A percentile compares a stretch with the other conserved stretches of the same genome.
Evolutionary conservation across 35 echinoderm and acorn worm species (phyloP).

Genomic region (Amphiura filiformis): DNA sequence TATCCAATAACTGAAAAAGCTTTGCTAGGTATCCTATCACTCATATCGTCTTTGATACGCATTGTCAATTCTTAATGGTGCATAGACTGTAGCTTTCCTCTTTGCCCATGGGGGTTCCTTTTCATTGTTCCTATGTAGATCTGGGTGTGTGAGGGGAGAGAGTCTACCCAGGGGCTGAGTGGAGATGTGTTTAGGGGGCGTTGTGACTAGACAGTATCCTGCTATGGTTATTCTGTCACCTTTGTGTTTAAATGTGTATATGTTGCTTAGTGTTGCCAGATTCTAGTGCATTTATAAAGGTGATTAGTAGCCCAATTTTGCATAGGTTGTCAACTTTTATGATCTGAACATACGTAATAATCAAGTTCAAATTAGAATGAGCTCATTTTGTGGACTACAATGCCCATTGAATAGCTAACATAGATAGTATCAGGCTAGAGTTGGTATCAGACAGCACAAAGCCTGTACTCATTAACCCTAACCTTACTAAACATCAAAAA

Average conservation of each 20-base stretch:
- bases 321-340: too few species aligned
- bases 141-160: neutral
- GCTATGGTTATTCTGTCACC: neutral
- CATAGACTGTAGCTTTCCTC: neutral
- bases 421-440: too few species aligned
- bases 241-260: neutral
- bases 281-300: neutral
- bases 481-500: too few species aligned
- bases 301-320: neutral
- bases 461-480: too few species aligned
- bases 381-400: too few species aligned
- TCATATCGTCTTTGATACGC: too few species aligned
- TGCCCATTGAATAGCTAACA: too few species aligned
- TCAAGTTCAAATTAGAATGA: too few species aligned
- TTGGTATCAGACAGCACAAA: too few species aligned
- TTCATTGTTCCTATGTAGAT: neutral
- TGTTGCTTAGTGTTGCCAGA: neutral
- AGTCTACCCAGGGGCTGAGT: neutral
- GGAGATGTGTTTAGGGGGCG: neutral
- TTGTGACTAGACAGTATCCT: slow-evolving; percentile 5
- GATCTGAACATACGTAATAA: too few species aligned
- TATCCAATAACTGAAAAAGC: too few species aligned
- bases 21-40: too few species aligned
- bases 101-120: neutral
- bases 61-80: slow-evolving; percentile 1